These are phyloP conservation scores for Caenorhabditis sp. DNA, from an alignment of 2,888 invertebrate species.

Conservation along the genomic window DNA sequence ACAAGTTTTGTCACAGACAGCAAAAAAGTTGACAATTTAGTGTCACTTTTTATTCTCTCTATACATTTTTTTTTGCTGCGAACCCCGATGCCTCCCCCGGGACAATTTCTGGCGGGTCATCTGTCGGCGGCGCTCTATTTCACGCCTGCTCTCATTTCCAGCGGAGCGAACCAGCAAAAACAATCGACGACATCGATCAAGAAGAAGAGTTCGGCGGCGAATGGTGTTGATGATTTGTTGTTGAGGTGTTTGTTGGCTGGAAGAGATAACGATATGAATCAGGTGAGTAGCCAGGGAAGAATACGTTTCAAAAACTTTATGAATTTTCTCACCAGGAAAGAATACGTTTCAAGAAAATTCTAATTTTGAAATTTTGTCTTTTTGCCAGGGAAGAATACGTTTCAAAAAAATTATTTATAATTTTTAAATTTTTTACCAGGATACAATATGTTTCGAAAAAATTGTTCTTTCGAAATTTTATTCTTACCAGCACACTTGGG, in stretches of 20 bases:
- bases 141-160: conserved; percentile 18
- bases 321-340: no score
- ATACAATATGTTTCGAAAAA: no score
- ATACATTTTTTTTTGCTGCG: not conserved
- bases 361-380: no score
- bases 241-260: conserved; percentile 10
- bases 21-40: no score
- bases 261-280: conserved; percentile 31
- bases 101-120: conserved; percentile 42
- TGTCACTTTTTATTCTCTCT: not conserved
- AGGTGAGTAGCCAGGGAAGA: conserved; percentile 12
- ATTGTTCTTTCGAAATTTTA: no score
- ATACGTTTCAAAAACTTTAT: not conserved
- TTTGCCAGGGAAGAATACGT: no score
- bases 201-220: conserved; percentile 27
- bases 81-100: conserved; percentile 39
- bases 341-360: no score
- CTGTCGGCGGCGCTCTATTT: conserved; percentile 41
- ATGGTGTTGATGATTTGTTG: not conserved
- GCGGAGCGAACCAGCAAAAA: not conserved
- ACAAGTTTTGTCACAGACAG: no score
- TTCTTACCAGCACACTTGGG: no score
- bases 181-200: conserved; percentile 6
- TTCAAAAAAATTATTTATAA: no score
- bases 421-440: no score